phyloP scores from a whole-genome alignment of 2,888 invertebrate species.

The Pollenia angustigena region DNA sequence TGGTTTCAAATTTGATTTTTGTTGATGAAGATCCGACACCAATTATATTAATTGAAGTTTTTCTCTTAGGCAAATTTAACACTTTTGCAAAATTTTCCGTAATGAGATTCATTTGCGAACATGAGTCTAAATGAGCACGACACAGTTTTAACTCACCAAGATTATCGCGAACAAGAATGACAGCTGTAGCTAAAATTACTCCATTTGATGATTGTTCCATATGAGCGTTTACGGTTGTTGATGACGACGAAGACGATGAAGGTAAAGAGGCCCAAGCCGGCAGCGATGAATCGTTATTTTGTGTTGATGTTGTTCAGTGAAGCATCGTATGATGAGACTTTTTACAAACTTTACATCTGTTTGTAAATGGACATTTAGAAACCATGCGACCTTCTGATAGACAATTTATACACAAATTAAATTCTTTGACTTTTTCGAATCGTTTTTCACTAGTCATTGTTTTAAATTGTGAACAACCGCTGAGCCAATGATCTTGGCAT shows the following conservation, averaged over 20 bases:
- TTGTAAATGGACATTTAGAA: neutral
- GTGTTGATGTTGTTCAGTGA: neutral
- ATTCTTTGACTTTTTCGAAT: neutral
- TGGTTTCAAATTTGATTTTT: constrained; percentile 22
- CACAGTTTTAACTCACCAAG: neutral
- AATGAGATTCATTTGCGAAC: constrained; percentile 9
- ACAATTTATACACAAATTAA: constrained; percentile 6
- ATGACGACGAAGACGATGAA: neutral
- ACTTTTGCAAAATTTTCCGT: neutral
- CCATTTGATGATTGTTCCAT: neutral
- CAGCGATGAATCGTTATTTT: no score
- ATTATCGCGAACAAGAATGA: neutral
- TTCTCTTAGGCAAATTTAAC: constrained; percentile 5
- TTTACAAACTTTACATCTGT: constrained; percentile 6
- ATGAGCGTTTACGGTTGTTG: neutral
- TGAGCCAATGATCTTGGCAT: constrained; percentile 5
- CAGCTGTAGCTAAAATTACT: constrained; percentile 14
- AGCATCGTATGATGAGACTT: neutral
- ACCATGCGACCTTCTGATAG: neutral
- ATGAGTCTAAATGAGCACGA: neutral
- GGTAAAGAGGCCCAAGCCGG: neutral
- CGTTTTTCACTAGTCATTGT: neutral
- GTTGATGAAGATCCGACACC: neutral
- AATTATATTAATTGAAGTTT: neutral
- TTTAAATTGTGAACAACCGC: no score